phyloP scores from a whole-genome alignment of 2,888 invertebrate genomes.

The Ochropleura leucogaster region DNA sequence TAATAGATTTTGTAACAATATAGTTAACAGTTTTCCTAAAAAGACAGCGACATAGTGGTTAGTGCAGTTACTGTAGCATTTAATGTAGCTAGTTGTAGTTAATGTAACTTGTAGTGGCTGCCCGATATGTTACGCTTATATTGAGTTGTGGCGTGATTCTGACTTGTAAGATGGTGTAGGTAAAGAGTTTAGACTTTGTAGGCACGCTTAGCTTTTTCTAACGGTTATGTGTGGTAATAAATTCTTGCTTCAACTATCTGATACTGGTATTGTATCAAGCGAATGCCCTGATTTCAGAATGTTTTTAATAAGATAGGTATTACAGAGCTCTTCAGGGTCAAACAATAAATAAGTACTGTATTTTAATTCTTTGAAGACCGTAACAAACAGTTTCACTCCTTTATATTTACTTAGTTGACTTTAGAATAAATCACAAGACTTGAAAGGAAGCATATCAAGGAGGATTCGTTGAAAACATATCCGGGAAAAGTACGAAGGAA shows the following conservation, averaged over 20 bases:
- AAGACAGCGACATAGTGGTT: conserved; percentile 79
- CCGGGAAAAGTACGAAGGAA: not conserved
- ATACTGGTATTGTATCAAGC: too few relatives aligned
- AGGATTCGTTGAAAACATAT: conserved; percentile 38
- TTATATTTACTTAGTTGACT: not conserved
- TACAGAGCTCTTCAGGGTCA: not conserved
- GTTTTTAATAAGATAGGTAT: not conserved
- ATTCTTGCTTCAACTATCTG: too few relatives aligned
- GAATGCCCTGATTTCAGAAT: not conserved
- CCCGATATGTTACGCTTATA: conserved; percentile 61
- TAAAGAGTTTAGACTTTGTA: too few relatives aligned
- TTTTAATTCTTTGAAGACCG: too few relatives aligned
- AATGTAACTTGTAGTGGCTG: conserved; percentile 60
- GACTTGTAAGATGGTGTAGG: not conserved
- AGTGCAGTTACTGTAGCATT: conserved; percentile 71
- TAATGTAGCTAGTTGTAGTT: conserved; percentile 61
- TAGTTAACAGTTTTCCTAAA: conserved; percentile 75
- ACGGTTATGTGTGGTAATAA: not conserved
- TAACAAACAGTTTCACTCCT: not conserved
- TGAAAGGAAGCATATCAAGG: conserved; percentile 48
- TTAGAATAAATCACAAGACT: conserved; percentile 21
- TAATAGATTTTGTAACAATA: conserved; percentile 68
- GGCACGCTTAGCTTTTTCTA: not conserved
- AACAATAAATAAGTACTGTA: not conserved
- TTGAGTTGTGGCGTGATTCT: conserved; percentile 61